These are phyloP conservation scores for Fringilla coelebs DNA, from an alignment of 2,797 vertebrate genomes.

Conservation along the genomic window DNA sequence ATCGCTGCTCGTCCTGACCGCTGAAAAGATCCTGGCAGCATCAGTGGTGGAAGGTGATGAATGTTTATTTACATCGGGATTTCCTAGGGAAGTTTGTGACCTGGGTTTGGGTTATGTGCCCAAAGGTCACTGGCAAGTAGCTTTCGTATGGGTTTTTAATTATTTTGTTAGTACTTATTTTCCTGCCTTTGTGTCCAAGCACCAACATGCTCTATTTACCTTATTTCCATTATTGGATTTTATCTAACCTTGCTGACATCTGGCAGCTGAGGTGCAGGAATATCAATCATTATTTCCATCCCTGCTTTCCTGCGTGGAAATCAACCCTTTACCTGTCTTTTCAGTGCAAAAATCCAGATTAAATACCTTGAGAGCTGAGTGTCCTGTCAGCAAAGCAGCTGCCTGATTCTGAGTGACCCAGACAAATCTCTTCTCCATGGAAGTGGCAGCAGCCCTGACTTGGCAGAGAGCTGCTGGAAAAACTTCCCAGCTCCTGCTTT, in stretches of 20 bases:
- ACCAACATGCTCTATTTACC: rapidly evolving
- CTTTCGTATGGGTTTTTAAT: background rate
- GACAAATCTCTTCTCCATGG: background rate
- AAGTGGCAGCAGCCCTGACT: background rate
- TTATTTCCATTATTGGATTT: rapidly evolving
- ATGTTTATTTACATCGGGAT: rapidly evolving
- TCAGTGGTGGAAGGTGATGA: rapidly evolving
- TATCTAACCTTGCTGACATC: background rate
- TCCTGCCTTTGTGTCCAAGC: background rate
- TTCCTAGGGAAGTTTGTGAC: background rate
- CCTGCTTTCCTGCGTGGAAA: background rate
- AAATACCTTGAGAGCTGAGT: background rate
- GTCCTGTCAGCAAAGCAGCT: background rate
- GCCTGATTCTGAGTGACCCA: background rate
- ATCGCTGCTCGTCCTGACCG: background rate
- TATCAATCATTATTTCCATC: background rate
- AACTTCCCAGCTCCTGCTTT: background rate
- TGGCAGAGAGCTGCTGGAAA: background rate
- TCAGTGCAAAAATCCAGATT: background rate
- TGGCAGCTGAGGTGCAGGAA: rapidly evolving
- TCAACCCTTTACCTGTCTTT: background rate
- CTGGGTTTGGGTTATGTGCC: background rate
- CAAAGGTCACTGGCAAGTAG: background rate
- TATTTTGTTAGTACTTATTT: background rate
- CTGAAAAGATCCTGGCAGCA: background rate